Base-by-base conservation (phyloP, 2,797 vertebrate genomes). In the Fistularia tabacaria region DNA sequence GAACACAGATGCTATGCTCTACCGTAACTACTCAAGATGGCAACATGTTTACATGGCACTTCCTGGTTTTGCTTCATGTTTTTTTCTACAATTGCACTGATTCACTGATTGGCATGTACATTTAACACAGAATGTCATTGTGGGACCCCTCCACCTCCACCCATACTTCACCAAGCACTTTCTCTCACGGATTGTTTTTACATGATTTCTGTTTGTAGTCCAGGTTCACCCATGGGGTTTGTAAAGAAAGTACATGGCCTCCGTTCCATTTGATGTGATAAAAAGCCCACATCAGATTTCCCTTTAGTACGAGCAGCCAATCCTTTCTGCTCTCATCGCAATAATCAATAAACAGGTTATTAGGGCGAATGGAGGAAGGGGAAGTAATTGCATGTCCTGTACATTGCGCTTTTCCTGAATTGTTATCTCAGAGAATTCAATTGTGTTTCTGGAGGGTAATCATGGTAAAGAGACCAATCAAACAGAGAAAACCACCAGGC, bases 31-130 rank as follows among this genome's bases (percentile, higher is more conserved):
- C n/a, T n/a, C n/a, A n/a, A n/a, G n/a, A n/a, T n/a, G 62, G 71
- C 47, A 85, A 84, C 85, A 82, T 89, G 88, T 91, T 90, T 89
- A 88, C 82, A 77, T 54, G 49, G 4, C 59, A 62, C 55, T 71
- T 68, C 83, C 80, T 90, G 80, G 82, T 61, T 25, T 5, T 25
- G 25, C 25, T 25, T 25, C 5, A 25, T 25, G 25, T 25, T 25
- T 25, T 25, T 25, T 25, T 25, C 25, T 25, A 25, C 5, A 5
- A 25, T 25, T 25, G 25, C 25, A 25, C 25, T 5, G 5, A 25
- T 25, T 25, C 25, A 25, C 25, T 25, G 25, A 25, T 25, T 25
- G 25, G 25, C 25, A 25, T 25, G 2, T 25, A 25, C 25, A 25
- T 25, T 25, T 25, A 25, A 25, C 25, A 25, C 25, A 25, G 25